Conservation (phyloP, 2,797 vertebrate species). For the Tarsius wallacei region DNA sequence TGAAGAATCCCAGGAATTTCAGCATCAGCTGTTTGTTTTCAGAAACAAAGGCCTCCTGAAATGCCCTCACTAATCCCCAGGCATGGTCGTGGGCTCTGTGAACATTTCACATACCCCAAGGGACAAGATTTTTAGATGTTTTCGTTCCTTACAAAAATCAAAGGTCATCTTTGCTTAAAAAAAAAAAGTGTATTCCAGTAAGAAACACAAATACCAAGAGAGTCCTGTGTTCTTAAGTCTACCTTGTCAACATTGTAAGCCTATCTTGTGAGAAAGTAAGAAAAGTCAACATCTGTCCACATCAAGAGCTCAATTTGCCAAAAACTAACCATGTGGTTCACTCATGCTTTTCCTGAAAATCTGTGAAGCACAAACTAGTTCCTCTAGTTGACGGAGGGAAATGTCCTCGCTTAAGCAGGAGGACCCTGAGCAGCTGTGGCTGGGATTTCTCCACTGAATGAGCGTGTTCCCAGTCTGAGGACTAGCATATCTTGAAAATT, state of each 20-base stretch:
- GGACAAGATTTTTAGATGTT: slow-evolving; percentile 74
- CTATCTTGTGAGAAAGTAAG: slow-evolving; percentile 51
- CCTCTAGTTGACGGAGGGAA: not conserved
- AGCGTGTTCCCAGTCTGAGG: not conserved
- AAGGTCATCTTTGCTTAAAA: slow-evolving; percentile 78
- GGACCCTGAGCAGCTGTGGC: not conserved
- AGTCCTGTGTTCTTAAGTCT: slow-evolving; percentile 41
- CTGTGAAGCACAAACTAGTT: not conserved
- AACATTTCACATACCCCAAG: slow-evolving; percentile 87
- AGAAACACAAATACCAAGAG: slow-evolving; percentile 7
- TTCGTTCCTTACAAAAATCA: slow-evolving; percentile 75
- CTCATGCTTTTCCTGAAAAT: slow-evolving; percentile 15
- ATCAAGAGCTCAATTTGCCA: not conserved
- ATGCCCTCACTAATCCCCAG: slow-evolving; percentile 89
- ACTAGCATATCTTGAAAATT: not conserved
- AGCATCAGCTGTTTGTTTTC: slow-evolving; percentile 90
- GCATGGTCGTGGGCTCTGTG: slow-evolving; percentile 86
- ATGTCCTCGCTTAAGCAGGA: not conserved
- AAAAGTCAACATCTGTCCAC: not conserved
- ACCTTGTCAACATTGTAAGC: not conserved
- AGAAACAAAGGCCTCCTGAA: slow-evolving; percentile 90
- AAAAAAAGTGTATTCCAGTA: slow-evolving; percentile 74
- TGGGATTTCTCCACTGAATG: not conserved
- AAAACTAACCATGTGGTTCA: not conserved
- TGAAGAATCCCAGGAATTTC: slow-evolving; percentile 90